phyloP scores from a whole-genome alignment of 2,888 invertebrate genomes.

The Taphrorychus bicolor region DNA sequence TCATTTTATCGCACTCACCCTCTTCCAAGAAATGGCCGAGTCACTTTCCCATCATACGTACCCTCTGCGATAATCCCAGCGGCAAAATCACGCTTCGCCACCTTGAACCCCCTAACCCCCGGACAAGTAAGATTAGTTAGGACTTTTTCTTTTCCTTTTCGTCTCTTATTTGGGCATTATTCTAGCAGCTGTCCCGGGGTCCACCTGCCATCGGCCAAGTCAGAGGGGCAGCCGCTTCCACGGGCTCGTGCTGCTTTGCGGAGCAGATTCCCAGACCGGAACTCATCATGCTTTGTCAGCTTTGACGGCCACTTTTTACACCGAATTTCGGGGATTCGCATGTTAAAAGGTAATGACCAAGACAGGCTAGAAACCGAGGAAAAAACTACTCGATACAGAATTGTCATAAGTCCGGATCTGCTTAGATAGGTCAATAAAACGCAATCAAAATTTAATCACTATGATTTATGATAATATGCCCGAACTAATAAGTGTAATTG shows the following conservation, averaged over 20 bases:
- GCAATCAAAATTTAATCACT: too few relatives aligned
- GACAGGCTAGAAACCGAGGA: too few relatives aligned
- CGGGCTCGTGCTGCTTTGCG: conserved; percentile 12
- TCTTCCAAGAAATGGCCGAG: background rate
- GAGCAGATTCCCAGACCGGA: background rate
- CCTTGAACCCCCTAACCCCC: background rate
- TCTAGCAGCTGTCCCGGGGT: conserved; percentile 20
- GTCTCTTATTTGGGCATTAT: conserved; percentile 16
- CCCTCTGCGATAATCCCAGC: background rate
- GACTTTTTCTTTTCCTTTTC: conserved; percentile 13
- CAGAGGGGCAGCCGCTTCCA: conserved; percentile 7
- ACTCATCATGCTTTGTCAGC: too few relatives aligned
- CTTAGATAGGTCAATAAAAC: too few relatives aligned
- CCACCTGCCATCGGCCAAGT: conserved; percentile 11
- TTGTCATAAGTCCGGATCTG: too few relatives aligned
- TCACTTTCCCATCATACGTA: background rate
- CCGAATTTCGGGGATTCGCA: too few relatives aligned
- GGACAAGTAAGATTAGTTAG: background rate
- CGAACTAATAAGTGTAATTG: too few relatives aligned
- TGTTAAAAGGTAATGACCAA: too few relatives aligned
- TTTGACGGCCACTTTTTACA: too few relatives aligned
- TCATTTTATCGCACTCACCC: background rate
- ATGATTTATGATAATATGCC: too few relatives aligned
- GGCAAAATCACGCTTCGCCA: background rate
- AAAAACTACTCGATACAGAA: too few relatives aligned